Conservation (phyloP, 1,140 invertebrate species). For the Formica selysi region DNA sequence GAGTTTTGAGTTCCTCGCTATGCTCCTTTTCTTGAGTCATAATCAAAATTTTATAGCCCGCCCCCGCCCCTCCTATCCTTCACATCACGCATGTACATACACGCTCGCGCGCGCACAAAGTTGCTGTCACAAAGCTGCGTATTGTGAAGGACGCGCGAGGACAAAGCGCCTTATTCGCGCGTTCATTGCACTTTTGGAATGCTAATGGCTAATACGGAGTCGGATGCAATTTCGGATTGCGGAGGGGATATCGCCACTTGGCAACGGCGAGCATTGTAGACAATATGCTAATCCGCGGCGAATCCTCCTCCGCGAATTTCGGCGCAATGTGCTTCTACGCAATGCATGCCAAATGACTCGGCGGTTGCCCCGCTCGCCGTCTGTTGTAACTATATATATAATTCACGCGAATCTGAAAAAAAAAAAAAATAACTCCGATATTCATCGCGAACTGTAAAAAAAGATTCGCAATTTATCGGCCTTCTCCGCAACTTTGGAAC, state of each 20-base stretch:
- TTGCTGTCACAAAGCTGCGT: not conserved
- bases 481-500: not conserved
- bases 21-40: slow-evolving; percentile 23
- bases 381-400: not conserved
- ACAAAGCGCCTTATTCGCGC: slow-evolving; percentile 28
- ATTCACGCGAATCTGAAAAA: not conserved
- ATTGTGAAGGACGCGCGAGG: not conserved
- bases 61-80: not conserved
- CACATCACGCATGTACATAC: not conserved
- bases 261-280: slow-evolving; percentile 25
- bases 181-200: slow-evolving; percentile 29
- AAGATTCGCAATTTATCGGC: not conserved
- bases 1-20: slow-evolving; percentile 61
- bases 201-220: slow-evolving; percentile 30
- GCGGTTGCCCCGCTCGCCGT: not conserved
- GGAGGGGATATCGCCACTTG: slow-evolving; percentile 11
- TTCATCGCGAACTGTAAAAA: too few species aligned
- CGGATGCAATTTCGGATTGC: slow-evolving; percentile 25
- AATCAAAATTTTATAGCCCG: slow-evolving; percentile 54
- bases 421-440: too few species aligned
- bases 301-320: slow-evolving; percentile 23
- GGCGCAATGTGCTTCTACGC: not conserved
- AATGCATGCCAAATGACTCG: slow-evolving; percentile 8
- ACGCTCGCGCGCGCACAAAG: not conserved
- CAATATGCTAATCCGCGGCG: slow-evolving; percentile 33